A percentile compares a stretch with the other conserved stretches of the same genome.
phyloP scores from a whole-genome alignment of 2,113 vertebrate genomes.

The Nicator chloris region DNA sequence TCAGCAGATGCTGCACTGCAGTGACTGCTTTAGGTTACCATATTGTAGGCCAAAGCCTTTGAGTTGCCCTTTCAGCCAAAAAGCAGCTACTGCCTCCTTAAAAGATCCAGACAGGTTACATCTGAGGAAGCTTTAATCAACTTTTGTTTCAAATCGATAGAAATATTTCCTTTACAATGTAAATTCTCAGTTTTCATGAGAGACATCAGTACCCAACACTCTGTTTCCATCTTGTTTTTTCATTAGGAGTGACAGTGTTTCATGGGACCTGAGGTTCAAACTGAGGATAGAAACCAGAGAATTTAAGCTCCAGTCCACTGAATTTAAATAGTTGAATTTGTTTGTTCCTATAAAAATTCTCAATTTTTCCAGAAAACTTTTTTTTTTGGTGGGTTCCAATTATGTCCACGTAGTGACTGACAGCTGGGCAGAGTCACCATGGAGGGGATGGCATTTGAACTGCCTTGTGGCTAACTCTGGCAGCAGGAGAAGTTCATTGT shows the following conservation, averaged over 20 bases:
- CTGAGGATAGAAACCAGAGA: background rate
- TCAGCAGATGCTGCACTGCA: background rate
- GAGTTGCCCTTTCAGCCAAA: background rate
- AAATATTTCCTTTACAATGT: background rate
- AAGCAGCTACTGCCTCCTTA: background rate
- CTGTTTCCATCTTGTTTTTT: background rate
- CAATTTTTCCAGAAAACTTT: background rate
- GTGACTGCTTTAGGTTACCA: background rate
- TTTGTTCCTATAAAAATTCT: background rate
- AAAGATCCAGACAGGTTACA: background rate
- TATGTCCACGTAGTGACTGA: background rate
- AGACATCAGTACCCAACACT: background rate
- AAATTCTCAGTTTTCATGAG: background rate
- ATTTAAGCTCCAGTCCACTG: background rate
- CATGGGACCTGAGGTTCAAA: background rate
- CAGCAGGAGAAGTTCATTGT: background rate
- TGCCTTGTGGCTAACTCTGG: background rate
- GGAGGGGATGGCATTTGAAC: background rate
- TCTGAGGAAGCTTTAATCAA: background rate
- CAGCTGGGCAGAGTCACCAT: background rate
- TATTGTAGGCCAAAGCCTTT: background rate
- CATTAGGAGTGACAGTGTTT: background rate
- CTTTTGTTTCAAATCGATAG: background rate
- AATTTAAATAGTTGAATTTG: background rate
- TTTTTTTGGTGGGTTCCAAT: background rate